Evolutionary conservation across 2,888 invertebrate species (phyloP), one percentile per base, ranked within the genome.

Genomic region (Eutolmus rufibarbis): DNA sequence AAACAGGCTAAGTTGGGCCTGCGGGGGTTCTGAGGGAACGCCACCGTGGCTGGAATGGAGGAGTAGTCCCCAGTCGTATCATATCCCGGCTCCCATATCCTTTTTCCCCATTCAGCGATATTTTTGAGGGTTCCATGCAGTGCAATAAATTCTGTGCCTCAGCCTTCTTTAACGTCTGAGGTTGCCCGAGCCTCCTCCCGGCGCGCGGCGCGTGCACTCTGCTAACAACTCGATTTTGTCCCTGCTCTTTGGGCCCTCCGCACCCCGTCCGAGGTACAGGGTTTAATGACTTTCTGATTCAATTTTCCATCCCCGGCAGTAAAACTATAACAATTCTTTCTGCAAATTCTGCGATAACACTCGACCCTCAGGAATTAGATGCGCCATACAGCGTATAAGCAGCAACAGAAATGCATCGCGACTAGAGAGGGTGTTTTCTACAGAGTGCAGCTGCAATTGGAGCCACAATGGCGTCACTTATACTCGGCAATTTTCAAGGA

Each of bases 251-350:
- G 2, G 7, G 40, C 16, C 76, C 16, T 37, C n/a, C 5, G 37
- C 14, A 76, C 12, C 76, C 37, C 34, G 34, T 31, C 40, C n/a
- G 1, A 37, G 19, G n/a, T 19, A 5, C 37, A 40, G 79, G 23
- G 79, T 79, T 79, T 79, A 79, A 79, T 79, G 79, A 79, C 79
- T 79, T 79, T 79, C 46, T 79, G 79, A 79, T 79, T 79, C 79
- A 46, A 79, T 79, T 79, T 79, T 79, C 79, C 79, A 23, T 19
- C 5, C n/a, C n/a, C 4, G 46, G 43, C 79, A 79, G 37, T 46
- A 79, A 43, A 19, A 79, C 79, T 79, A 19, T 43, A 19, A 37
- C 46, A 23, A 28, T 79, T 40, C 40, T 77, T 46, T 46, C 79
- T 79, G 79, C 23, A 40, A 79, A 66, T 46, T 19, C 14, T 19